Evolutionary conservation across 1,140 invertebrate species (phyloP).

Genomic region (Penaeus vannamei): DNA sequence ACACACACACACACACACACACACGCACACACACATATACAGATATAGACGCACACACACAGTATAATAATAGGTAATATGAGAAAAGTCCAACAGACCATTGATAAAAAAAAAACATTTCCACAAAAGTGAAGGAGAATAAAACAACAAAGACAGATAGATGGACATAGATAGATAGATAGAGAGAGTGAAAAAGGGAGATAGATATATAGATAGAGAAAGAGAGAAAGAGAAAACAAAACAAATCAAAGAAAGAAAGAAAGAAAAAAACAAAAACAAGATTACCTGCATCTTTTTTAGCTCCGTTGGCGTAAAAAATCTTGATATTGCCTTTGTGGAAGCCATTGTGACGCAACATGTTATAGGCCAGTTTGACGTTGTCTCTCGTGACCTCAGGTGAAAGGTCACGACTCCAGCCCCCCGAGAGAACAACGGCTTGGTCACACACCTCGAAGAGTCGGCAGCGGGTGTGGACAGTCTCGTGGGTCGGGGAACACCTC

Average conservation of each 20-base stretch:
- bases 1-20: no score
- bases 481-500: background rate
- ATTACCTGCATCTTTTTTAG: slow-evolving; percentile 47
- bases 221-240: background rate
- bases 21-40: no score
- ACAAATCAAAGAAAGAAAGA: no score
- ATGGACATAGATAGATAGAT: no score
- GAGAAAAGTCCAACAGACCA: no score
- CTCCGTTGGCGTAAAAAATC: slow-evolving; percentile 76
- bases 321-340: slow-evolving; percentile 75
- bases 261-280: background rate
- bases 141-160: no score
- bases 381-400: slow-evolving; percentile 70
- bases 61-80: no score
- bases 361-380: slow-evolving; percentile 72
- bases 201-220: background rate
- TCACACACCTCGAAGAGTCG: slow-evolving; percentile 75
- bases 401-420: slow-evolving; percentile 75
- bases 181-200: background rate
- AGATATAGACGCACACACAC: no score
- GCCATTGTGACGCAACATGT: slow-evolving; percentile 73
- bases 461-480: slow-evolving; percentile 69
- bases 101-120: no score
- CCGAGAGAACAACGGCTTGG: slow-evolving; percentile 75
- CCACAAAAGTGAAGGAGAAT: no score